Evolutionary conservation across 1,140 invertebrate species (phyloP).

Genomic region (Nasonia longicornis): DNA sequence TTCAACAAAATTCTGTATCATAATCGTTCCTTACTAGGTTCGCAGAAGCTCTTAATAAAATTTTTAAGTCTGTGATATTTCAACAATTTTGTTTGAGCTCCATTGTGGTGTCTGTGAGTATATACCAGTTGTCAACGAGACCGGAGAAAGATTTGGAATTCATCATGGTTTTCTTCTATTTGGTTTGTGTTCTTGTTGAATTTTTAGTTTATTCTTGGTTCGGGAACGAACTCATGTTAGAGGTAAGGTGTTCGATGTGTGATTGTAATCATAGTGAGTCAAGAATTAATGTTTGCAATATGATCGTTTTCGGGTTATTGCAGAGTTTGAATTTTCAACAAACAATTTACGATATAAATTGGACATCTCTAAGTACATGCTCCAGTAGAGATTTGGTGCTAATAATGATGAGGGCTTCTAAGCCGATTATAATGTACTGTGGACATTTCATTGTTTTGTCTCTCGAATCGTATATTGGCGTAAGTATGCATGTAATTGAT

Average conservation of each 20-base stretch:
- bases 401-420: conserved; percentile 14
- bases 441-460: conserved; percentile 32
- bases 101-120: conserved; percentile 23
- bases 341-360: conserved; percentile 16
- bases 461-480: conserved; percentile 22
- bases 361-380: neutral
- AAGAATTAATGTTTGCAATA: too few relatives aligned
- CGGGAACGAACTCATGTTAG: conserved; percentile 28
- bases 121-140: conserved; percentile 34
- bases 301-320: neutral
- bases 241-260: neutral
- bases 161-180: conserved; percentile 25
- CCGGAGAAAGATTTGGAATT: conserved; percentile 27
- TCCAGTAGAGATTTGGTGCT: conserved; percentile 9
- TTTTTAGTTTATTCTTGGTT: conserved; percentile 36
- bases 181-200: conserved; percentile 24
- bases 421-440: conserved; percentile 27
- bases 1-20: neutral
- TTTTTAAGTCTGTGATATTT: conserved; percentile 15
- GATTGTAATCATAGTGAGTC: neutral
- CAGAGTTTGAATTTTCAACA: conserved; percentile 25
- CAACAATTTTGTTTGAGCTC: conserved; percentile 22
- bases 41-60: conserved; percentile 1
- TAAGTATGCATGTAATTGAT: conserved; percentile 7
- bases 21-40: neutral